These are phyloP conservation scores for Cyanoliseus patagonus DNA, from an alignment of 2,113 vertebrate genomes.

Conservation along the genomic window DNA sequence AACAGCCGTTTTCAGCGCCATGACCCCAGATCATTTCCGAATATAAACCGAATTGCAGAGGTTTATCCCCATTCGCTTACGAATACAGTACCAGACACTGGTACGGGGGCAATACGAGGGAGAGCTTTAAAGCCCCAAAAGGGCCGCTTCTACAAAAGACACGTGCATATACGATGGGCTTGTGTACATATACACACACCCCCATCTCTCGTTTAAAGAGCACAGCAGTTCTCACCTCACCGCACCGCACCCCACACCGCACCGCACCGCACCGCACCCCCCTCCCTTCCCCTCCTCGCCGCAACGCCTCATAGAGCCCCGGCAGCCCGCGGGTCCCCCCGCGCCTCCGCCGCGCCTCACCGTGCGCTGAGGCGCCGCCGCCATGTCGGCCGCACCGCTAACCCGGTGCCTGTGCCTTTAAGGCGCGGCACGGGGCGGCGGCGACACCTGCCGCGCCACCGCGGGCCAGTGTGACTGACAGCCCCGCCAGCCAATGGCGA, in stretches of 20 bases:
- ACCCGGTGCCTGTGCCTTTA: not conserved
- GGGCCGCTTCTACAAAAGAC: accelerated
- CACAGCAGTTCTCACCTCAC: no score
- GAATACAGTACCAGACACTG: accelerated
- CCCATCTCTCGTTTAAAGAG: not conserved
- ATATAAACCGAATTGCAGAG: accelerated
- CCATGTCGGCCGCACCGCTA: not conserved
- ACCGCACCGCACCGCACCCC: accelerated
- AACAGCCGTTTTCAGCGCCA: accelerated
- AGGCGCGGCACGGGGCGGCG: not conserved
- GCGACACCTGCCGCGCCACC: not conserved
- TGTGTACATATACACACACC: accelerated
- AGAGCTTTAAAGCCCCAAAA: no score
- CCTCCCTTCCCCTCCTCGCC: no score
- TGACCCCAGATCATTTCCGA: accelerated
- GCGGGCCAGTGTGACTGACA: not conserved
- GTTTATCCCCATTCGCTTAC: accelerated
- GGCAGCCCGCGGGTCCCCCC: not conserved
- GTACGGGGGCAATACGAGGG: accelerated
- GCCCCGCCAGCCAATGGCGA: not conserved
- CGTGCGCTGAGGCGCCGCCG: not conserved
- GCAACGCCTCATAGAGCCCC: no score
- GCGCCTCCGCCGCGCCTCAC: not conserved
- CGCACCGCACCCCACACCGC: no score
- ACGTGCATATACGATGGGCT: accelerated